A percentile compares a stretch with the other conserved stretches of the same genome.
These are phyloP conservation scores for Manacus vitellinus DNA, from an alignment of 2,113 vertebrate genomes.

Conservation along the genomic window DNA sequence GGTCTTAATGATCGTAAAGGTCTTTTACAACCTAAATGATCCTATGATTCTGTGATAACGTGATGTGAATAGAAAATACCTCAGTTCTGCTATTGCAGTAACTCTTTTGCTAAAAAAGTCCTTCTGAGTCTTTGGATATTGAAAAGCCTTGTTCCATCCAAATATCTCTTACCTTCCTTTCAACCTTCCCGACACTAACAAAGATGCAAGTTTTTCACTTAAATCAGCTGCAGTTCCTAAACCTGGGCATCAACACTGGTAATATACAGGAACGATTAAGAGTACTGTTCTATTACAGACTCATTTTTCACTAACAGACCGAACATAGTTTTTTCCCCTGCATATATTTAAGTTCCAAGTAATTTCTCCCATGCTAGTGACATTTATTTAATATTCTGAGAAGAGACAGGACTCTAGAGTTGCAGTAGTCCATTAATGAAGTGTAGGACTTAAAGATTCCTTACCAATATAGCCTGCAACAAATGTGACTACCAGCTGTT, in stretches of 20 bases:
- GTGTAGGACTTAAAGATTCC: constrained; percentile 28
- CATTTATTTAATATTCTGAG: background rate
- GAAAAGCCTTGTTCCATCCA: background rate
- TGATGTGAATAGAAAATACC: background rate
- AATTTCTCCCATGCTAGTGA: background rate
- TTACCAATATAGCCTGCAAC: constrained; percentile 96
- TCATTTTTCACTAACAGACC: background rate
- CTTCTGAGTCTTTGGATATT: background rate
- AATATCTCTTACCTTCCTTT: background rate
- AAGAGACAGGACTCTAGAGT: background rate
- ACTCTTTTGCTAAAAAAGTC: background rate
- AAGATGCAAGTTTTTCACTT: background rate
- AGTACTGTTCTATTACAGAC: background rate
- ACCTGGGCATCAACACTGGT: background rate
- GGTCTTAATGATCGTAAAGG: background rate
- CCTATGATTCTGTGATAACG: background rate
- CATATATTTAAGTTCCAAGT: background rate
- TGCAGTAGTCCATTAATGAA: background rate
- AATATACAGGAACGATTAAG: background rate
- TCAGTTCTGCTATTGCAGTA: background rate
- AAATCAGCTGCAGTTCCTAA: background rate
- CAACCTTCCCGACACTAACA: background rate
- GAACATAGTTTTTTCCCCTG: background rate
- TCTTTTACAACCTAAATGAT: background rate
- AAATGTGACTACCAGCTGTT: constrained; percentile 96